phyloP scores from a whole-genome alignment of 2,888 invertebrate genomes.

The Protodeltote pygarga region DNA sequence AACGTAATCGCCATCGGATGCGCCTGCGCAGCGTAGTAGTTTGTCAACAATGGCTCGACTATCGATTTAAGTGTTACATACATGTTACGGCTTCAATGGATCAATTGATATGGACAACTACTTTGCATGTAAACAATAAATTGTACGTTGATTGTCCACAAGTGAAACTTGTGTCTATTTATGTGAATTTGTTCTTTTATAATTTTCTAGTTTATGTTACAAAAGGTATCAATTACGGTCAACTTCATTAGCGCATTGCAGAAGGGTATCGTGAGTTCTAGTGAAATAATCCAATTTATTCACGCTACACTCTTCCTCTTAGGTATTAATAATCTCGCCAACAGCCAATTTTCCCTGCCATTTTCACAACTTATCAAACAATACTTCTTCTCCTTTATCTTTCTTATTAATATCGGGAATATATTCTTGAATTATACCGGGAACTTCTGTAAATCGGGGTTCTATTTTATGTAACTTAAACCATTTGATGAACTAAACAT shows the following conservation, averaged over 20 bases:
- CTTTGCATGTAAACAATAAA: constrained; percentile 50
- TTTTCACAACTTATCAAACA: constrained; percentile 33
- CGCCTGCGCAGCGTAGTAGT: constrained; percentile 21
- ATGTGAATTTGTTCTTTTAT: background rate
- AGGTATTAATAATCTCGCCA: constrained; percentile 36
- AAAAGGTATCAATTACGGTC: no score
- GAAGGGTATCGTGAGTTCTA: constrained; percentile 46
- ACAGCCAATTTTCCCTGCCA: constrained; percentile 27
- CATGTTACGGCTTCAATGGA: constrained; percentile 63
- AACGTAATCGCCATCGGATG: constrained; percentile 20
- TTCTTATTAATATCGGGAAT: no score
- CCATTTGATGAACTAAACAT: background rate
- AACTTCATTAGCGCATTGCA: constrained; percentile 46
- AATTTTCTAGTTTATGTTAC: background rate
- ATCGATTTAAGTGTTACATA: constrained; percentile 55
- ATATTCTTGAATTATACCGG: no score
- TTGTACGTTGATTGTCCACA: constrained; percentile 41
- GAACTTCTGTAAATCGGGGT: no score
- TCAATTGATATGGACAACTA: constrained; percentile 70
- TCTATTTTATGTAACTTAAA: constrained; percentile 28
- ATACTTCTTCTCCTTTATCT: no score
- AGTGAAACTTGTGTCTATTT: constrained; percentile 12
- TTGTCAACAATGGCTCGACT: constrained; percentile 50
- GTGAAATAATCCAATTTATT: constrained; percentile 63
- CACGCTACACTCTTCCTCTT: constrained; percentile 49